Conservation (phyloP, 2,113 vertebrate species). For the Merops nubicus region DNA sequence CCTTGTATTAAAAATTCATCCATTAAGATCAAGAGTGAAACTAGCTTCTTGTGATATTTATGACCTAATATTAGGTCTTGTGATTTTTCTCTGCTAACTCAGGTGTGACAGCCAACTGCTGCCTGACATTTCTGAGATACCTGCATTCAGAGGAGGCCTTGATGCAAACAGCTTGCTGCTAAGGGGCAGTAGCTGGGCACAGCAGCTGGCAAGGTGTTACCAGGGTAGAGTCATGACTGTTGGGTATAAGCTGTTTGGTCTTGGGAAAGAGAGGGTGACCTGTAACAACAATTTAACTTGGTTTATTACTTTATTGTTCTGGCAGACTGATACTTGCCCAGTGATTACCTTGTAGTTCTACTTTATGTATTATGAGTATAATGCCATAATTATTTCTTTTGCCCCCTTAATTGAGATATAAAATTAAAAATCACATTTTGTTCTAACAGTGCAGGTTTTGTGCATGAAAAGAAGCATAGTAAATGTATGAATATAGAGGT, state of each 20-base stretch:
- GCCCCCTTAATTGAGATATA: background rate
- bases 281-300: background rate
- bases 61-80: background rate
- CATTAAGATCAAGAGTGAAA: background rate
- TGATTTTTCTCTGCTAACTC: background rate
- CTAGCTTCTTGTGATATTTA: background rate
- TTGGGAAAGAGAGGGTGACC: background rate
- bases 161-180: background rate
- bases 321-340: background rate
- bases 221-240: background rate
- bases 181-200: background rate
- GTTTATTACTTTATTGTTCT: background rate
- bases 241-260: background rate
- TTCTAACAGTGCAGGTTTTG: background rate
- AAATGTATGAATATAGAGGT: background rate
- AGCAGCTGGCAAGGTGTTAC: background rate
- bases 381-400: background rate
- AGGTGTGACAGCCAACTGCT: background rate
- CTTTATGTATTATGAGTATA: background rate
- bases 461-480: background rate
- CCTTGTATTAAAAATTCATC: background rate
- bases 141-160: background rate
- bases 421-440: background rate
- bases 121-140: background rate
- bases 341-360: background rate